A percentile compares a stretch with the other conserved stretches of the same genome.
Conservation (phyloP, 2,888 invertebrate genomes). For the Napeogenes sylphis region DNA sequence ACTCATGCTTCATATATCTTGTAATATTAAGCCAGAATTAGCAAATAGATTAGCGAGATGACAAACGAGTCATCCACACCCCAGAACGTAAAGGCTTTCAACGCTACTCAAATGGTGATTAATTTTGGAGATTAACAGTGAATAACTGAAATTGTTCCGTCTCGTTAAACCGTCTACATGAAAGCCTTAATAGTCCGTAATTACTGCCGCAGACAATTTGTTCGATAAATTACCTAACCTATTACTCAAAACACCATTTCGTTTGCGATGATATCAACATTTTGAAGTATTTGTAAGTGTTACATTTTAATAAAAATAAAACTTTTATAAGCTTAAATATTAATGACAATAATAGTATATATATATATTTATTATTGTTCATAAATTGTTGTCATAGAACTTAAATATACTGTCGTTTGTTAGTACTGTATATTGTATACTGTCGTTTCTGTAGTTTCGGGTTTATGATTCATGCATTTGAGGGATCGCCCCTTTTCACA, state of each 20-base stretch:
- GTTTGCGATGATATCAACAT: constrained; percentile 7
- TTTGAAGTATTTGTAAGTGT: not conserved
- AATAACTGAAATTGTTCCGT: constrained; percentile 43
- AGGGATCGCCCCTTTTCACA: too few relatives aligned
- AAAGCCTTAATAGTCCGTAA: constrained; percentile 37
- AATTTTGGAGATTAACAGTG: constrained; percentile 40
- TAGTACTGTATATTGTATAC: too few relatives aligned
- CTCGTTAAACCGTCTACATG: constrained; percentile 41
- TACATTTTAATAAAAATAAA: too few relatives aligned
- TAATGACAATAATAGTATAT: too few relatives aligned
- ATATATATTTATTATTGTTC: too few relatives aligned
- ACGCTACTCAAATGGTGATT: constrained; percentile 40
- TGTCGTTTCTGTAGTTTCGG: too few relatives aligned
- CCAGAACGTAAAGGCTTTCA: constrained; percentile 24
- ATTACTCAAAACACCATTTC: constrained; percentile 23
- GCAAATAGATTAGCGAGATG: not conserved
- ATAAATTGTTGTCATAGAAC: too few relatives aligned
- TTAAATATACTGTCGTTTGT: too few relatives aligned
- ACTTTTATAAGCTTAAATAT: too few relatives aligned
- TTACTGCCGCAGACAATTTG: constrained; percentile 39
- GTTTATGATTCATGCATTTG: too few relatives aligned
- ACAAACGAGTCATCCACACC: constrained; percentile 22
- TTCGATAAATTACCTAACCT: constrained; percentile 44
- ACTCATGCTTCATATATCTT: too few relatives aligned
- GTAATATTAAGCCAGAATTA: too few relatives aligned